A percentile compares a stretch with the other conserved stretches of the same genome.
These are phyloP conservation scores for Acrocera orbiculus DNA, from an alignment of 2,888 invertebrate genomes.

Conservation along the genomic window DNA sequence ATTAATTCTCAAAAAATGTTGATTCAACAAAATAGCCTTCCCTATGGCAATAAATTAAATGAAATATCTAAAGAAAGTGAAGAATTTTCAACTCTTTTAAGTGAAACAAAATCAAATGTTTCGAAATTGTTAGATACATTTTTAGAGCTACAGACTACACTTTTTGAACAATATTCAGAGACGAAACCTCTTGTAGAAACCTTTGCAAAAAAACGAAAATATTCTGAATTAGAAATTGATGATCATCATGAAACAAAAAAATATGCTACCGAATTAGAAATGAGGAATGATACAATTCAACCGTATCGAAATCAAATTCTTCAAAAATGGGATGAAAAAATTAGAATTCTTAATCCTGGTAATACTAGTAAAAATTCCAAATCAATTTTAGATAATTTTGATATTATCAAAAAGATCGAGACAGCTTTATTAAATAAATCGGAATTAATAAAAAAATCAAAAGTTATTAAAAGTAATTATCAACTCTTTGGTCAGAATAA, in stretches of 20 bases:
- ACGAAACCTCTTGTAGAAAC: slow-evolving; percentile 33
- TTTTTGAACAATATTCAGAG: slow-evolving; percentile 49
- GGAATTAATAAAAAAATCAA: slow-evolving; percentile 61
- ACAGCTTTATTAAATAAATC: slow-evolving; percentile 62
- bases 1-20: slow-evolving; percentile 76
- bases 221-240: slow-evolving; percentile 9
- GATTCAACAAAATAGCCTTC: slow-evolving; percentile 59
- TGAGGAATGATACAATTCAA: slow-evolving; percentile 41
- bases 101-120: slow-evolving; percentile 37
- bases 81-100: slow-evolving; percentile 36
- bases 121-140: slow-evolving; percentile 44
- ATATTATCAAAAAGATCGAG: slow-evolving; percentile 55
- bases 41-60: slow-evolving; percentile 40
- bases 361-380: slow-evolving; percentile 36
- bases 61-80: slow-evolving; percentile 29
- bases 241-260: slow-evolving; percentile 14
- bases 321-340: slow-evolving; percentile 92
- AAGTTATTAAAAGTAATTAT: slow-evolving; percentile 57
- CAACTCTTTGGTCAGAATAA: slow-evolving; percentile 35
- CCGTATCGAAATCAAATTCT: slow-evolving; percentile 62
- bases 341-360: slow-evolving; percentile 47
- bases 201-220: slow-evolving; percentile 14
- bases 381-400: slow-evolving; percentile 34
- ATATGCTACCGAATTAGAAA: slow-evolving; percentile 35
- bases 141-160: slow-evolving; percentile 38